Evolutionary conservation across 2,888 invertebrate species (phyloP), one percentile per base, ranked within the genome.

Genomic region (Cybosia mesomella): DNA sequence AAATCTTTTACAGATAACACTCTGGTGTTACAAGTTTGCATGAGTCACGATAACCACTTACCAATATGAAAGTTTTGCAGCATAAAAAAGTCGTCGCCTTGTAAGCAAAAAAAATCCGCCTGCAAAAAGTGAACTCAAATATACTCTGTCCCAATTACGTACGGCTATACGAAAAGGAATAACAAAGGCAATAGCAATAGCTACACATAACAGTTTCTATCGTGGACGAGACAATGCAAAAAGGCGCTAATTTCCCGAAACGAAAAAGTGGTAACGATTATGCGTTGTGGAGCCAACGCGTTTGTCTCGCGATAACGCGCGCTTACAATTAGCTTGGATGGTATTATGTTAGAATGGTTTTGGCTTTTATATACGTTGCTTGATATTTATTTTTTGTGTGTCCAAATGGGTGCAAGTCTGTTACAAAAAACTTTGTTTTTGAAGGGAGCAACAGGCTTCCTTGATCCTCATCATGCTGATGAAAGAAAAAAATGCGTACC

Each of bases 291-390:
- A 88, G 87, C 89, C 89, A 90, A 87, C 92, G 89, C 94, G 93
- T 94, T 95, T 95, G 94, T 94, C 94, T 95, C 93, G 90, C 92
- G 94, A 95, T 95, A 95, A 94, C 93, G 94, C 88, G 91, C 93
- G 92, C 94, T 94, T 92, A 93, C 94, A 94, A 94, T 95, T 94
- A 95, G 92, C 91, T 79, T 70, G 92, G 91, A 90, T 68, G 84
- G 88, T 70, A 68, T 87, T 83, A 89, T 91, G 87, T 88, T 58
- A 66, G 54, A 43, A 85, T 24, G 39, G n/a, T 60, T 21, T 55
- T 21, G 2, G 15, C 0, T 62, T 9, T 58, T 10, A 39, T 34
- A 36, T 28, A 36, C 3, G 10, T 36, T 36, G 36, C 13, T 36
- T 36, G 2, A 1, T 0, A 13, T 13, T 11, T 13, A 34, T 34